A percentile compares a stretch with the other conserved stretches of the same genome.
phyloP scores from a whole-genome alignment of 2,888 invertebrate species.

The Hydraecia micacea region DNA sequence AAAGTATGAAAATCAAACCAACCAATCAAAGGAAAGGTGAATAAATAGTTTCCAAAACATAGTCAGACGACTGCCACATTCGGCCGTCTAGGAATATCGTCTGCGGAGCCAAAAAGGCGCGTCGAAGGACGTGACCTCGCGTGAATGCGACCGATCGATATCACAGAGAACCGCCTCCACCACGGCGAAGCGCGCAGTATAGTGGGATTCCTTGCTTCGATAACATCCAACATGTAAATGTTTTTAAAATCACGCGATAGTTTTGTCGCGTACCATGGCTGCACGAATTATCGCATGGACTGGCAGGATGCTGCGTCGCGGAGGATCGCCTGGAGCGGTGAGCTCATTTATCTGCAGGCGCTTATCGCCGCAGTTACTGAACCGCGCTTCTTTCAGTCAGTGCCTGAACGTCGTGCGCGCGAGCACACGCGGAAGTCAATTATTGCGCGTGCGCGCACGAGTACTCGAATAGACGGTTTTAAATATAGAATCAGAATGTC shows the following conservation, averaged over 20 bases:
- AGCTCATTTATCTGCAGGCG: constrained; percentile 86
- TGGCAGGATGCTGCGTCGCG: constrained; percentile 85
- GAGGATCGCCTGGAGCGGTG: constrained; percentile 89
- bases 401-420: constrained; percentile 88
- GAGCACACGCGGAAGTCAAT: constrained; percentile 89
- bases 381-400: constrained; percentile 86
- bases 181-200: constrained; percentile 82
- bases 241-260: constrained; percentile 64
- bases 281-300: constrained; percentile 85
- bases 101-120: constrained; percentile 85
- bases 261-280: constrained; percentile 75
- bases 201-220: constrained; percentile 82
- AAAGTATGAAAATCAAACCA: not conserved
- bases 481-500: constrained; percentile 89
- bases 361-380: constrained; percentile 84
- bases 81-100: constrained; percentile 59
- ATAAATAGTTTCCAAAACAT: constrained; percentile 21
- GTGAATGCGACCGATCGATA: constrained; percentile 86
- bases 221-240: constrained; percentile 77
- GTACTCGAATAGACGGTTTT: constrained; percentile 89
- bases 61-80: constrained; percentile 40
- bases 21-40: not conserved
- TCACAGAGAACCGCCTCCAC: constrained; percentile 79
- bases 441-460: constrained; percentile 87
- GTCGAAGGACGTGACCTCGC: constrained; percentile 90